Conservation (phyloP, 2,113 vertebrate species). For the Pipa parva region DNA sequence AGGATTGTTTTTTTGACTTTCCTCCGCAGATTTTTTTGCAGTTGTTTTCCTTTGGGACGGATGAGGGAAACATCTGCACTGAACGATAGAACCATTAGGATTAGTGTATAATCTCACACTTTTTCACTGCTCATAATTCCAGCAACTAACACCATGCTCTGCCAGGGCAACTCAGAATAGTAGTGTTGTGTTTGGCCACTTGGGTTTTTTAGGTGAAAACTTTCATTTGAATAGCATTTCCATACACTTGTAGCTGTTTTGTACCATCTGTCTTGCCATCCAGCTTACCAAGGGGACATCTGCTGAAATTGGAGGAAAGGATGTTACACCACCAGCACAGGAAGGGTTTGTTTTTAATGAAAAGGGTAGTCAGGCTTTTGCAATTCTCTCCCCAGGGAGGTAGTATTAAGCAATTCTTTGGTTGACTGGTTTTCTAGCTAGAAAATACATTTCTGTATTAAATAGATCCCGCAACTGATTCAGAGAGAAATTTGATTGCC, state of each 20-base stretch:
- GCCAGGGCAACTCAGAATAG: constrained; percentile 5
- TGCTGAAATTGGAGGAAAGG: too few species aligned
- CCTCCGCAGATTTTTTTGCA: background rate
- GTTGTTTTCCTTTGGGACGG: constrained; percentile 23
- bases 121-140: constrained; percentile 36
- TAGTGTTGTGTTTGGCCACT: constrained; percentile 29
- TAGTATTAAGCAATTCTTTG: too few species aligned
- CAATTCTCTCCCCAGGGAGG: too few species aligned
- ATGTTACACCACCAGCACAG: too few species aligned
- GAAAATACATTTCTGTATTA: too few species aligned
- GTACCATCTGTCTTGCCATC: too few species aligned
- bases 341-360: too few species aligned
- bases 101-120: constrained; percentile 38
- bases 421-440: too few species aligned
- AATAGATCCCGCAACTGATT: too few species aligned
- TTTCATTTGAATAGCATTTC: background rate
- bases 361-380: too few species aligned
- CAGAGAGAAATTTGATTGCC: too few species aligned
- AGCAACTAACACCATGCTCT: constrained; percentile 14
- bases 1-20: background rate
- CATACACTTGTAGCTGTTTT: background rate
- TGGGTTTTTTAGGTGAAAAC: constrained; percentile 9
- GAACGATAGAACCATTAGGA: constrained; percentile 12
- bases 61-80: constrained; percentile 35
- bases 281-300: too few species aligned